Base-by-base conservation (phyloP, 2,797 vertebrate genomes). In the Hydrocynus forskahlii region DNA sequence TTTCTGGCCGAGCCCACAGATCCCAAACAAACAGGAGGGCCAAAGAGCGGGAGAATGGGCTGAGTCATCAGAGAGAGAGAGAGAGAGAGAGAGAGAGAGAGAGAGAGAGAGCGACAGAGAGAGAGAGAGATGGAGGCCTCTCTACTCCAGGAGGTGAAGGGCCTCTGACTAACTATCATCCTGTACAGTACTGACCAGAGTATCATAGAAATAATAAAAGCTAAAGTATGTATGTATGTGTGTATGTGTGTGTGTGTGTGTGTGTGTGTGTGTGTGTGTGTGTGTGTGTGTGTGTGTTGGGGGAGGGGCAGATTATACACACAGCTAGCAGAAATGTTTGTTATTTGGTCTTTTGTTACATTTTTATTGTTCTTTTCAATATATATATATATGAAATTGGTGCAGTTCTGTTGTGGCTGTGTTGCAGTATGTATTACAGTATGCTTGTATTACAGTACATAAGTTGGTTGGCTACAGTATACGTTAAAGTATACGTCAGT, bases 1-100 rank as follows among this genome's bases (percentile, higher is more conserved):
- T 89, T 90, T 90, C 86, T 89, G 90, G 80, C 71, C 7, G 62
- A 83, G 82, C 73, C 88, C 86, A 76, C 86, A 87, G 29, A 87
- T 84, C 81, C 86, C 81, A 89, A 88, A 89, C 85, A 88, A 88
- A 88, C 88, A 88, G 72, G 71, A 76, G 19, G 75, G 82, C 80
- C 35, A 64, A 81, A 63, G 70, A 88, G 82, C 84, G 69, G 74
- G 80, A 88, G 83, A 85, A 86, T 83, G 87, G 86, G 86, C 88
- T 89, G 83, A 88, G 69, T 89, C 84, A 88, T 86, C 79, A 81
- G 82, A 79, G 35, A 82, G 74, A 70, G 71, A 78, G 54, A 57
- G 50, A 81, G 69, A 43, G 38, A 62, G 55, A 40, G 73, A 50
- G 66, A 79, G 50, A 84, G 70, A 52, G 45, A 63, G 48, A 29